Base-by-base conservation (phyloP, 2,797 vertebrate genomes). In the Danio albolineatus region DNA sequence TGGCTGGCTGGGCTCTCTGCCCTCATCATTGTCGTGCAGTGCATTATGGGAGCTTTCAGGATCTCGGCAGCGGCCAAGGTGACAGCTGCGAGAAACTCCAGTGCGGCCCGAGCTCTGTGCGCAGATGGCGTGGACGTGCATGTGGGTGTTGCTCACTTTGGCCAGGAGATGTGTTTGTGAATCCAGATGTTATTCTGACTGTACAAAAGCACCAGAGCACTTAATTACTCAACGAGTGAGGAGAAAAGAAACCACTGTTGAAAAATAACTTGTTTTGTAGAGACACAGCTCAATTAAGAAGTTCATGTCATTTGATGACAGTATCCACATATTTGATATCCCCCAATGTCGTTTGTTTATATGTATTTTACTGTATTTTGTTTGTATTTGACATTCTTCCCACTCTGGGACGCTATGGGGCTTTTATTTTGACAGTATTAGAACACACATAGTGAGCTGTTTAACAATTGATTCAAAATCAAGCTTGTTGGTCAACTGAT, bases 1-100 rank as follows among this genome's bases (percentile, higher is more conserved):
- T 61, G 59, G 41, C 60, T 62, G 12, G 74, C 86, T 84, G 78
- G 82, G 83, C 84, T 67, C 56, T 49, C 6, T 72, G 77, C 85
- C 83, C 79, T 77, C 64, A 19, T 38, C 84, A 72, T 82, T 85
- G 82, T 85, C 78, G 78, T 85, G 82, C 83, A 87, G 83, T 87
- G 88, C 89, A 88, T 90, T 89, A 79, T 90, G 83, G 88, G 86
- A 80, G 73, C 60, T 54, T 72, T 76, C 72, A 48, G 82, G 54
- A 56, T 80, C 43, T 59, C 62, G 17, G 76, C 51, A 28, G 28
- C 69, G 64, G 89, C 89, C 88, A 91, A 88, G 85, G 81, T 85
- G 85, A 87, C 91, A 89, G 89, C 89, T 90, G 90, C 39, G 76
- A 62, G 80, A 79, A 79, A 51, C 65, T 49, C 57, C 57, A 77